Evolutionary conservation across 1,140 invertebrate genomes (phyloP).

Genomic region (Lepidotrigona ventralis): DNA sequence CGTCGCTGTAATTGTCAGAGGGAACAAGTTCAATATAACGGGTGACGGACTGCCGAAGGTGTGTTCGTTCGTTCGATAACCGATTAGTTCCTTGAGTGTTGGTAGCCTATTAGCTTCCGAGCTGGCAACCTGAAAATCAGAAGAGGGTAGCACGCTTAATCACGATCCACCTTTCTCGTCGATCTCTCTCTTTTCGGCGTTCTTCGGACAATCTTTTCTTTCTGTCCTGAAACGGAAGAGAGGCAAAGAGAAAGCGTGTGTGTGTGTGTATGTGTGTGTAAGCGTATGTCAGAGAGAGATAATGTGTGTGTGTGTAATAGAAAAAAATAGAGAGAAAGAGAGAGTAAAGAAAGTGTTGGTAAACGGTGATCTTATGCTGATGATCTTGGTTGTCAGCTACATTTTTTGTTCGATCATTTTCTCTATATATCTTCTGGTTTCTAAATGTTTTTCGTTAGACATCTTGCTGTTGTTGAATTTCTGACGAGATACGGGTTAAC

Average conservation of each 20-base stretch:
- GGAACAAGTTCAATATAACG: constrained; percentile 40
- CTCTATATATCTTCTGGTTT: neutral
- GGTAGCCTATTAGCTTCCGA: constrained; percentile 68
- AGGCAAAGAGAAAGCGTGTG: constrained; percentile 22
- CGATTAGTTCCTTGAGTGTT: constrained; percentile 72
- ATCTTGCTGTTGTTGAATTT: neutral
- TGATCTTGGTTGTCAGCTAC: neutral
- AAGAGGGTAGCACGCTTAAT: constrained; percentile 70
- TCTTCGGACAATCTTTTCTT: constrained; percentile 28
- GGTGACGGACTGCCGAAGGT: constrained; percentile 35
- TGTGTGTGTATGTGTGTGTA: too few relatives aligned
- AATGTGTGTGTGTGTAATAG: too few relatives aligned
- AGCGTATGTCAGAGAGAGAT: too few relatives aligned
- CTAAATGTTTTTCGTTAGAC: neutral
- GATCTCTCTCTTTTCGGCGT: constrained; percentile 38
- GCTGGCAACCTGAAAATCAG: constrained; percentile 76
- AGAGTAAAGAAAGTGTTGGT: constrained; percentile 14
- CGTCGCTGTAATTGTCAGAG: constrained; percentile 7
- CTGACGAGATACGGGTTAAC: neutral
- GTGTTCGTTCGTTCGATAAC: constrained; percentile 38
- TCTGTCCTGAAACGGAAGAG: constrained; percentile 30
- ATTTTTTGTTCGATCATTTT: neutral
- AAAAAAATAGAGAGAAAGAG: constrained; percentile 5
- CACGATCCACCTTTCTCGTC: constrained; percentile 20
- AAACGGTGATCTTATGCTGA: neutral